Percentiles rank a stretch among this genome's conserved stretches.
phyloP scores from a whole-genome alignment of 2,888 invertebrate species.

The Isotomurus palustris region DNA sequence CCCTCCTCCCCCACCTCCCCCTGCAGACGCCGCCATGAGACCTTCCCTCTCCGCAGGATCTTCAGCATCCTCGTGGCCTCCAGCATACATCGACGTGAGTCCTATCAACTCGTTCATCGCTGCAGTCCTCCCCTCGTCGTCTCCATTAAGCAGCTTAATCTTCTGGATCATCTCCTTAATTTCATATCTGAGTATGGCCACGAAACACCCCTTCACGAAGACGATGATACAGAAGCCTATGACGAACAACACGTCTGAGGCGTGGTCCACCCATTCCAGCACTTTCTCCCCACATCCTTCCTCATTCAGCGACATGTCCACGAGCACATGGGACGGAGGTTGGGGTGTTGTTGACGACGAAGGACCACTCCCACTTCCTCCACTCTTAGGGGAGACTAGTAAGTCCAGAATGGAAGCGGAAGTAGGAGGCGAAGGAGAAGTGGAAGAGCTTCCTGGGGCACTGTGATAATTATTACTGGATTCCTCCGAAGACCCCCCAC shows the following conservation, averaged over 20 bases:
- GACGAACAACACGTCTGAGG: conserved; percentile 70
- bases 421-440: conserved; percentile 1
- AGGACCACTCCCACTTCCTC: neutral
- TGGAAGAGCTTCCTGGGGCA: conserved; percentile 7
- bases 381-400: neutral
- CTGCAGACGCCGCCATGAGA: conserved; percentile 19
- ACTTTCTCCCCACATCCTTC: conserved; percentile 70
- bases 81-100: conserved; percentile 38
- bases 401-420: conserved; percentile 11
- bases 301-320: conserved; percentile 48
- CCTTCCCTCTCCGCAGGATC: conserved; percentile 35
- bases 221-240: conserved; percentile 83
- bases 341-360: conserved; percentile 23
- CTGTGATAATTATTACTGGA: neutral
- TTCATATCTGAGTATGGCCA: conserved; percentile 67
- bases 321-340: conserved; percentile 54
- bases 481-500: neutral
- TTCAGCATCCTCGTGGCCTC: conserved; percentile 14
- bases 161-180: conserved; percentile 62
- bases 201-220: conserved; percentile 82
- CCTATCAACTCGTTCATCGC: conserved; percentile 47
- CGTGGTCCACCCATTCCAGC: conserved; percentile 68
- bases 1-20: neutral
- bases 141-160: conserved; percentile 71
- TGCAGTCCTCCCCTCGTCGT: conserved; percentile 54